Percentiles rank a stretch among this genome's conserved stretches.
phyloP scores from a whole-genome alignment of 2,113 vertebrate genomes.

The Parotia lawesii region DNA sequence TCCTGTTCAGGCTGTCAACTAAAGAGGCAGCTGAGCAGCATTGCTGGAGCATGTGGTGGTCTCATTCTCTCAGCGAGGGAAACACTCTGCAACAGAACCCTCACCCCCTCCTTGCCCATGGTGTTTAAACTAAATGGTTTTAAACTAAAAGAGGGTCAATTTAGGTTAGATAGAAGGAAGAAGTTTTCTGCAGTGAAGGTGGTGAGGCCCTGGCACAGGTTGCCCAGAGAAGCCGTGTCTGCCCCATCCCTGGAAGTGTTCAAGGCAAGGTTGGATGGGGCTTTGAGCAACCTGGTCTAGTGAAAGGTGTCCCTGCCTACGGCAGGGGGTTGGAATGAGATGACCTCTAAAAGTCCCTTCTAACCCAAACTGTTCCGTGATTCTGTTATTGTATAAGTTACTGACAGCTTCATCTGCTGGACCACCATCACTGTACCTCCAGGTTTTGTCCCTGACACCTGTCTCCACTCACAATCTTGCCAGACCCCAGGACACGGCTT shows the following conservation, averaged over 20 bases:
- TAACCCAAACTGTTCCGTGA: background rate
- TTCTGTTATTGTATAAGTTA: background rate
- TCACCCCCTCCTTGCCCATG: background rate
- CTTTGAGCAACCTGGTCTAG: background rate
- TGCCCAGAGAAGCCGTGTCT: background rate
- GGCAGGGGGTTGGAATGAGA: background rate
- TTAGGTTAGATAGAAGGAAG: background rate
- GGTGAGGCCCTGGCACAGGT: background rate
- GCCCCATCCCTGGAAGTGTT: background rate
- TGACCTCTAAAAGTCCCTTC: background rate
- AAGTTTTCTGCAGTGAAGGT: background rate
- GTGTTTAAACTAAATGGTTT: background rate
- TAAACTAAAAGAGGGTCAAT: background rate
- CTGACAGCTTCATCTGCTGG: accelerated
- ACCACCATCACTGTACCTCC: accelerated
- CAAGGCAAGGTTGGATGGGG: background rate
- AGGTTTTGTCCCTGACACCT: no score
- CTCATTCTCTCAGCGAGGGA: background rate
- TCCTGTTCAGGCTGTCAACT: background rate
- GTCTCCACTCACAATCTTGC: accelerated
- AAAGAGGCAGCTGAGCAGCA: background rate
- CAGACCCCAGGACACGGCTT: background rate
- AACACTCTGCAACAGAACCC: background rate
- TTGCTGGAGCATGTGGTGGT: background rate
- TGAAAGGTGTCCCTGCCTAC: background rate